Percentiles rank a stretch among this genome's conserved stretches.
phyloP scores from a whole-genome alignment of 2,888 invertebrate species.

The Plutella xylostella region DNA sequence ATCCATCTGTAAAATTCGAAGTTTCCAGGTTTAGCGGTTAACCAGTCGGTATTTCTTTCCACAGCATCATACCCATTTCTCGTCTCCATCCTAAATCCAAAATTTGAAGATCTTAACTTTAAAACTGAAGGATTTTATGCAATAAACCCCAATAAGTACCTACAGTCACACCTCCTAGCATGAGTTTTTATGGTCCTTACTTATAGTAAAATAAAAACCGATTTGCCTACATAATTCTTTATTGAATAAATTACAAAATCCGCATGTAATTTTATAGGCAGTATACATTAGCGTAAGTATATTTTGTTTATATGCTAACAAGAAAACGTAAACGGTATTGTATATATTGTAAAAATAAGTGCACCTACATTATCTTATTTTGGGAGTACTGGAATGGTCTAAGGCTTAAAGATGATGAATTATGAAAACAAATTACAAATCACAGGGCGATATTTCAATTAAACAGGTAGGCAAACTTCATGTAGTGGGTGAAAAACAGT shows the following conservation, averaged over 20 bases:
- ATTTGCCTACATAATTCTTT: constrained; percentile 51
- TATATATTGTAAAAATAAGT: constrained; percentile 20
- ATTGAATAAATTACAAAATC: constrained; percentile 63
- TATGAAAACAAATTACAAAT: constrained; percentile 1
- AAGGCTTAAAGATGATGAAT: constrained; percentile 12
- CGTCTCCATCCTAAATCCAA: too few species aligned
- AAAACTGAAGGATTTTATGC: too few species aligned
- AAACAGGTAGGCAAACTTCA: constrained; percentile 3
- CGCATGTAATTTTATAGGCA: constrained; percentile 43
- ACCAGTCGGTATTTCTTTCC: too few species aligned
- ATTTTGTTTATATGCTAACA: constrained; percentile 29
- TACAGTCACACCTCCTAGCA: too few species aligned
- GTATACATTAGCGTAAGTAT: constrained; percentile 35
- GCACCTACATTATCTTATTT: constrained; percentile 1
- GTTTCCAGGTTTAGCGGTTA: too few species aligned
- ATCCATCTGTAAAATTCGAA: too few species aligned
- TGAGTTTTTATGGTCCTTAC: too few species aligned
- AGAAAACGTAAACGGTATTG: constrained; percentile 30
- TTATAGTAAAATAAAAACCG: constrained; percentile 25
- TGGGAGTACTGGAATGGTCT: constrained; percentile 42
- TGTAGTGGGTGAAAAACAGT: neutral
- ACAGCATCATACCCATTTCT: too few species aligned
- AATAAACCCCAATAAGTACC: too few species aligned
- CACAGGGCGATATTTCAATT: too few species aligned
- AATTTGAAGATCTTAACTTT: too few species aligned